Percentiles rank a stretch among this genome's conserved stretches.
These are phyloP conservation scores for Hyperoodon ampullatus DNA, from an alignment of 2,113 vertebrate species.

Conservation along the genomic window DNA sequence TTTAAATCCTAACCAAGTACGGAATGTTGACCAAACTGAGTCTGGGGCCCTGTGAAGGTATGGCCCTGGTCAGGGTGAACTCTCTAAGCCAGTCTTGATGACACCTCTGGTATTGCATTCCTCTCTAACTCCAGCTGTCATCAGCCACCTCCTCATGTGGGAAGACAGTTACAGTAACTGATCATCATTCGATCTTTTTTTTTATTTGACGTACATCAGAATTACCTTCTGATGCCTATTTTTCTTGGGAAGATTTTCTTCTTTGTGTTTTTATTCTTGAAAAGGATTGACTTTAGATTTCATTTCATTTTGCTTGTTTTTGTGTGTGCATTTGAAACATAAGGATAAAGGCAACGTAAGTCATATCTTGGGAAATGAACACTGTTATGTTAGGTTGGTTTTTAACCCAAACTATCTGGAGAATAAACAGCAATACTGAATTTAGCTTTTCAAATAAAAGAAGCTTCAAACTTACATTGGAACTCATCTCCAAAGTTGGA, in stretches of 20 bases:
- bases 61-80: background rate
- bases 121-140: background rate
- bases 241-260: slow-evolving; percentile 6
- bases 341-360: slow-evolving; percentile 33
- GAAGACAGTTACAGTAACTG: background rate
- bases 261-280: slow-evolving; percentile 35
- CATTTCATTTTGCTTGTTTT: background rate
- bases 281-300: slow-evolving; percentile 31
- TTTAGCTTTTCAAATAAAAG: background rate
- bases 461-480: slow-evolving; percentile 84
- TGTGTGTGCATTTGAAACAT: background rate
- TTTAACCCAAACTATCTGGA: background rate
- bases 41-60: background rate
- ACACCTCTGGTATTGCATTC: background rate
- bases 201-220: background rate
- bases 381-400: background rate
- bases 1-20: background rate
- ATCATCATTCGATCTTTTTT: background rate
- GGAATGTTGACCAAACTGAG: background rate
- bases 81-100: background rate
- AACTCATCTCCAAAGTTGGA: slow-evolving; percentile 86
- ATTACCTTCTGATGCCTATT: background rate
- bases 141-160: background rate
- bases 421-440: background rate
- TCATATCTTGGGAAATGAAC: background rate